Base-by-base conservation (phyloP, 2,797 vertebrate genomes). In the Sebastes wilsoni region DNA sequence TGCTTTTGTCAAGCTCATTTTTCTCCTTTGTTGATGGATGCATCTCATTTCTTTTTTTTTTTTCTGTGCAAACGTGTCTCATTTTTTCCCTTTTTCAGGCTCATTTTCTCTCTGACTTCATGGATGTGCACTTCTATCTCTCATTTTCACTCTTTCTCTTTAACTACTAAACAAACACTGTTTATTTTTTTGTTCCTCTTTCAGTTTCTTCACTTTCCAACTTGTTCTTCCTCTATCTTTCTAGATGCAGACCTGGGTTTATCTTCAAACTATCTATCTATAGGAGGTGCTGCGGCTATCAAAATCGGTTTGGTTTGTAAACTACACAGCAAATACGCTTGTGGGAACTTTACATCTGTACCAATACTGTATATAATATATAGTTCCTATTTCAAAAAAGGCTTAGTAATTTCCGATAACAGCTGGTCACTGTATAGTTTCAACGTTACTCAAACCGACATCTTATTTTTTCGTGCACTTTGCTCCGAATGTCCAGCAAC, bases 21-120 rank as follows among this genome's bases (percentile, higher is more conserved):
- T 82, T 71, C 79, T 77, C 27, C 20, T 72, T 79, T 83, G 46
- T 79, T 81, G 69, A 87, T 34, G 22, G 69, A 83, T 32, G 74
- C 49, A 3, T 54, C 55, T 78, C 61, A 55, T 90, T 81, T 82
- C 30, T 52, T 52, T 52, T 38, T 5, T 36, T 46, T 80, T 59
- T 62, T 54, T 58, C 67, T 32, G 49, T 67, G 30, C 46, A 65
- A 58, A 59, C 5, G 14, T 49, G 20, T 54, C 66, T 84, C 16
- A 12, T 72, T 79, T 74, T 74, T 68, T 62, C 64, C 22, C 36
- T 68, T 68, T 77, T 66, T 22, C 66, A 42, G 59, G 8, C 56
- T 60, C 16, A 69, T 80, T 84, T 71, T 74, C 71, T 77, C 18
- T 61, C 66, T 16, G 22, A 75, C 69, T 61, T 71, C 62, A 54